A percentile compares a stretch with the other conserved stretches of the same genome.
Conservation (phyloP, 2,888 invertebrate genomes). For the Pteria penguin region DNA sequence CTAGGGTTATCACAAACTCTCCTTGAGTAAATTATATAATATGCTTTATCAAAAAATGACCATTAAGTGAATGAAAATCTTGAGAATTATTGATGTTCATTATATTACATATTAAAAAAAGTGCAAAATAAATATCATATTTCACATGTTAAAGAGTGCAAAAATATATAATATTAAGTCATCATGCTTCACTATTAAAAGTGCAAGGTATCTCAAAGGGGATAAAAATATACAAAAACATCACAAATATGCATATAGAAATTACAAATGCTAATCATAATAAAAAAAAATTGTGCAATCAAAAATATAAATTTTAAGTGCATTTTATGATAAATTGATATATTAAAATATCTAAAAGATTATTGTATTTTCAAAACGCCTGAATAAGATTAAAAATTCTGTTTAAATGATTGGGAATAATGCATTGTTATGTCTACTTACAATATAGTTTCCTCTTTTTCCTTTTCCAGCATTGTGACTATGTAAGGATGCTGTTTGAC, state of each 20-base stretch:
- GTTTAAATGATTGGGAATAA: not conserved
- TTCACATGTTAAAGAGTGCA: not conserved
- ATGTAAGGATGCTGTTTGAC: conserved; percentile 58
- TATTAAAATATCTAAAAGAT: not conserved
- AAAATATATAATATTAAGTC: no score
- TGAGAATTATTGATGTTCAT: not conserved
- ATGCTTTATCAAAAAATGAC: no score
- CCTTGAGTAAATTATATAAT: no score
- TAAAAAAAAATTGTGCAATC: no score
- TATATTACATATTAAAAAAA: not conserved
- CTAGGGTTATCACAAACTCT: no score
- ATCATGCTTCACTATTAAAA: no score
- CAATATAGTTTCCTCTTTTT: conserved; percentile 65
- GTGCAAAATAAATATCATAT: not conserved
- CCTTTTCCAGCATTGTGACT: conserved; percentile 62
- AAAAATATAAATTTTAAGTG: no score
- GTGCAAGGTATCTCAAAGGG: no score
- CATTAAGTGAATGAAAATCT: not conserved
- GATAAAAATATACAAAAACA: no score
- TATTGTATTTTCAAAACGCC: not conserved
- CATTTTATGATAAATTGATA: no score
- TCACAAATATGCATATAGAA: no score
- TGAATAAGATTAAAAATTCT: not conserved
- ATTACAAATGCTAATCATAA: no score
- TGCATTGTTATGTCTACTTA: conserved; percentile 44